A percentile compares a stretch with the other conserved stretches of the same genome.
Evolutionary conservation across 2,888 invertebrate species (phyloP).

Genomic region (Magallana nippona): DNA sequence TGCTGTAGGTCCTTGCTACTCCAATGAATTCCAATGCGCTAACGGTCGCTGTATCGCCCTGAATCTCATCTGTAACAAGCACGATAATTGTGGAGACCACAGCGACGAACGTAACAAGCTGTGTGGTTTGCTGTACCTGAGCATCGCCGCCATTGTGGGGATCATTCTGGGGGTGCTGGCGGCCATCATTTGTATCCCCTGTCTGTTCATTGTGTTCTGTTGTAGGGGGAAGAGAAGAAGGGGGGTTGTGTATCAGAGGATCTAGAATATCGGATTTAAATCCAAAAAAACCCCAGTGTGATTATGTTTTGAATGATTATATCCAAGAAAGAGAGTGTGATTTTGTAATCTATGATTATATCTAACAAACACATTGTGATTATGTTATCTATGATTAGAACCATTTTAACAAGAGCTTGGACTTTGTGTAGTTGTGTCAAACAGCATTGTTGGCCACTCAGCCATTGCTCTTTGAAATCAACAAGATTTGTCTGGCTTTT

Average conservation of each 20-base stretch:
- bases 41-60: constrained; percentile 14
- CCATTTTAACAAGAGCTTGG: too few relatives aligned
- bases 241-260: neutral
- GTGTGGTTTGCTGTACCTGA: neutral
- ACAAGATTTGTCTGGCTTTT: too few relatives aligned
- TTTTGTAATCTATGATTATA: neutral
- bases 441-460: too few relatives aligned
- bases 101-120: neutral
- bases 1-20: neutral
- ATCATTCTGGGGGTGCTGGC: neutral
- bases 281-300: too few relatives aligned
- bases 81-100: constrained; percentile 20
- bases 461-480: too few relatives aligned
- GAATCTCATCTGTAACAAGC: constrained; percentile 1
- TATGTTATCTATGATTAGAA: too few relatives aligned
- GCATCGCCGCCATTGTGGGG: neutral
- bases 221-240: neutral
- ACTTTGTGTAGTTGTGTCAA: too few relatives aligned
- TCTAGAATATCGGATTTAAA: neutral
- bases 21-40: neutral
- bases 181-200: neutral
- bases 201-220: neutral
- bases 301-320: neutral
- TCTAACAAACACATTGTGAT: too few relatives aligned
- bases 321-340: neutral